Conservation (phyloP, 2,888 invertebrate genomes). For the Oligia latruncula region DNA sequence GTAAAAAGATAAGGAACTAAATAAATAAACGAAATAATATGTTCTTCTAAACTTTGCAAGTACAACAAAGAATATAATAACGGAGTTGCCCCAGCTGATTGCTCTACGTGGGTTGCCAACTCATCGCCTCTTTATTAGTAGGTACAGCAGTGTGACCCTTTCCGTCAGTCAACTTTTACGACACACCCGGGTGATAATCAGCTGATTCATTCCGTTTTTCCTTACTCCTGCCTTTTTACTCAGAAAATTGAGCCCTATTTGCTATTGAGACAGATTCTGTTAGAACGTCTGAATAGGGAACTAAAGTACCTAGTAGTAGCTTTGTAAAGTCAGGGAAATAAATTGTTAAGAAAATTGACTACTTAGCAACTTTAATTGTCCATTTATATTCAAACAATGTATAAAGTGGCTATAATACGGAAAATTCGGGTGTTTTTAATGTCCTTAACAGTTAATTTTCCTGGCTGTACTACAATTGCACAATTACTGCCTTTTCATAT, state of each 20-base stretch:
- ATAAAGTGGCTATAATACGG: background rate
- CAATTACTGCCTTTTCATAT: background rate
- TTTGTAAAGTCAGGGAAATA: background rate
- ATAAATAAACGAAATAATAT: background rate
- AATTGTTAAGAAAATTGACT: background rate
- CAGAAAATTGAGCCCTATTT: background rate
- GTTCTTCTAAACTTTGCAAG: background rate
- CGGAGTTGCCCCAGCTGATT: constrained; percentile 27
- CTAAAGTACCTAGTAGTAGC: background rate
- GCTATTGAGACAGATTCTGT: background rate
- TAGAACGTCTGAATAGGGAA: background rate
- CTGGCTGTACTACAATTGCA: background rate
- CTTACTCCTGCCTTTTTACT: constrained; percentile 35
- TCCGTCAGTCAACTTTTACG: constrained; percentile 60
- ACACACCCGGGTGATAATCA: constrained; percentile 56
- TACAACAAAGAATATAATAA: constrained; percentile 16
- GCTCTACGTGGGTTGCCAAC: constrained; percentile 49
- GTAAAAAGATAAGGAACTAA: background rate
- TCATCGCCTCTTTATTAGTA: constrained; percentile 56
- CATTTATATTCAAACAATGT: background rate
- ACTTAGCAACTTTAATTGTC: background rate
- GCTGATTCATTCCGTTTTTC: constrained; percentile 57
- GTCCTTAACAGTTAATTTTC: background rate
- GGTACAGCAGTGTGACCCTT: constrained; percentile 53
- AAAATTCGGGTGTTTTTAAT: background rate